phyloP scores from a whole-genome alignment of 2,888 invertebrate genomes.

The Thymelicus acteon region DNA sequence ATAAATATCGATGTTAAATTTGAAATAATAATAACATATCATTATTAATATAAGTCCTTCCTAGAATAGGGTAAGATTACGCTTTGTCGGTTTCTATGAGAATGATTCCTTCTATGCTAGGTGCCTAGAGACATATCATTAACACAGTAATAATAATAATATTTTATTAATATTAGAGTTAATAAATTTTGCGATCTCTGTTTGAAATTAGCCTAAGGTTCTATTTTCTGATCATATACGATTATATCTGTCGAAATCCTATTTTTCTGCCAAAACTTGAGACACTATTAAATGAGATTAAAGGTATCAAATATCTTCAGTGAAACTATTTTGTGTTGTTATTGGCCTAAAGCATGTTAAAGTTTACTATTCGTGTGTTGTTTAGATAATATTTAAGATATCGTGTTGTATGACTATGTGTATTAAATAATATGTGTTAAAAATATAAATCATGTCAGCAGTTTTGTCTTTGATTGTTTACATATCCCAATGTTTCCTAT shows the following conservation, averaged over 20 bases:
- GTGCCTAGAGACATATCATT: slow-evolving; percentile 77
- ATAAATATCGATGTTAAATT: slow-evolving; percentile 68
- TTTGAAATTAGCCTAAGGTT: slow-evolving; percentile 54
- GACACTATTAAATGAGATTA: slow-evolving; percentile 54
- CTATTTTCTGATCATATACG: slow-evolving; percentile 67
- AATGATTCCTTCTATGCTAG: slow-evolving; percentile 58
- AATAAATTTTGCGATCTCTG: slow-evolving; percentile 39
- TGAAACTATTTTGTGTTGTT: slow-evolving; percentile 47
- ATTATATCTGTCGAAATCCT: slow-evolving; percentile 48
- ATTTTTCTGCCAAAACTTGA: slow-evolving; percentile 68
- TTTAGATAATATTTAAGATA: slow-evolving; percentile 46
- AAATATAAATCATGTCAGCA: slow-evolving; percentile 79
- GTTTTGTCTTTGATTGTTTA: slow-evolving; percentile 49
- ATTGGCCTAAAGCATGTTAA: slow-evolving; percentile 61
- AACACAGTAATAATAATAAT: slow-evolving; percentile 47
- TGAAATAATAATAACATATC: slow-evolving; percentile 43
- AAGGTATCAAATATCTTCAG: slow-evolving; percentile 76
- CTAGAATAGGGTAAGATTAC: slow-evolving; percentile 50
- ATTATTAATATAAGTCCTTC: slow-evolving; percentile 48
- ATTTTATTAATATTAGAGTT: slow-evolving; percentile 46
- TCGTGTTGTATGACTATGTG: slow-evolving; percentile 57
- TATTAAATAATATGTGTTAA: slow-evolving; percentile 73
- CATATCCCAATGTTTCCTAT: too few relatives aligned
- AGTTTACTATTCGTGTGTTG: slow-evolving; percentile 52
- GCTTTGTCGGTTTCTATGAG: slow-evolving; percentile 44